Evolutionary conservation across 2,888 invertebrate species (phyloP).

Genomic region (Ichneumoninae sp.): DNA sequence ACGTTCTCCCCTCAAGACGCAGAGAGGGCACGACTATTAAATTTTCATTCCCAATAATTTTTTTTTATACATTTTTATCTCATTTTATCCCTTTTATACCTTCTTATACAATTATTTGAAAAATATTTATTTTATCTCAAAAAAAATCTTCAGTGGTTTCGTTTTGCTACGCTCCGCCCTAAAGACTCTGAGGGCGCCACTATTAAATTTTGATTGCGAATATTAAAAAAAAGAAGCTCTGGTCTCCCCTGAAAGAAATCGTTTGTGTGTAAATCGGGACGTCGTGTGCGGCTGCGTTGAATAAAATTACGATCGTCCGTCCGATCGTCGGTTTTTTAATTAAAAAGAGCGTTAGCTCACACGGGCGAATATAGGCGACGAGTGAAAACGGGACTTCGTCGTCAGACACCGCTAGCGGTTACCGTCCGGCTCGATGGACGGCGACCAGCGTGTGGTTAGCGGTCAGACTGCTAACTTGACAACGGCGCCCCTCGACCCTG

Average conservation of each 20-base stretch:
- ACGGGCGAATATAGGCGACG: background rate
- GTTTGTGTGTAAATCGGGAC: background rate
- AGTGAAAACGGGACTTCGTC: constrained; percentile 18
- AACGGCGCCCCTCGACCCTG: constrained; percentile 4
- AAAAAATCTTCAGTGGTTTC: no score
- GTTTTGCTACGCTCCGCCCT: no score
- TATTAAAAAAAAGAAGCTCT: background rate
- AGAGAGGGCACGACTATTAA: no score
- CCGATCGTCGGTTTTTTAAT: background rate
- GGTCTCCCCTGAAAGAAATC: background rate
- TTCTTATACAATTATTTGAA: no score
- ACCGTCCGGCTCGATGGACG: constrained; percentile 8
- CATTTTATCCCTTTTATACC: no score
- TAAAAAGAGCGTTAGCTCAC: background rate
- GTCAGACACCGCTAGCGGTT: constrained; percentile 12
- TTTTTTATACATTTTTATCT: no score
- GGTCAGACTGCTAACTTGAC: constrained; percentile 20
- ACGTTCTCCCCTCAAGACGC: no score
- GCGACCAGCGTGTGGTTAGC: constrained; percentile 15
- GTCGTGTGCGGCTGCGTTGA: background rate
- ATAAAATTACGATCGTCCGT: background rate
- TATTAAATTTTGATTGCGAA: background rate
- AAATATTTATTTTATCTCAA: no score
- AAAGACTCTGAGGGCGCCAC: no score
- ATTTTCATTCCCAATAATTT: background rate